These are phyloP conservation scores for Epiblema foenella DNA, from an alignment of 2,888 invertebrate species.

Conservation along the genomic window DNA sequence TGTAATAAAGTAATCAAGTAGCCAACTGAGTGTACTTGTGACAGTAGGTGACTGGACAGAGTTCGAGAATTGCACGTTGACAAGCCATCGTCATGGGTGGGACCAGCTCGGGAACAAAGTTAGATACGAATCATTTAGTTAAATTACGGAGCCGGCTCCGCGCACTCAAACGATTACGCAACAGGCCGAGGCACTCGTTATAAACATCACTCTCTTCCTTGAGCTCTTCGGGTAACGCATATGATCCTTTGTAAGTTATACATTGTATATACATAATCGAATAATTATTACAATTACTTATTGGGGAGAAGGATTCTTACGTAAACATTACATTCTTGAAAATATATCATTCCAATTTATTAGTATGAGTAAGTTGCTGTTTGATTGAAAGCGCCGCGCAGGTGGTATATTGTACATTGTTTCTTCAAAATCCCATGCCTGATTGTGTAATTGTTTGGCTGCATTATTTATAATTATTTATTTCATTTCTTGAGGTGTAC, in stretches of 20 bases:
- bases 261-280: conserved; percentile 15
- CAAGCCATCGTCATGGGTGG: conserved; percentile 85
- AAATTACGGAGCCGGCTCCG: conserved; percentile 72
- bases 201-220: conserved; percentile 31
- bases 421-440: conserved; percentile 44
- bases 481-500: conserved; percentile 66
- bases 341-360: conserved; percentile 84
- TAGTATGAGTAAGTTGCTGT: conserved; percentile 72
- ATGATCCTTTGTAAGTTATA: conserved; percentile 27
- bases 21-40: conserved; percentile 7
- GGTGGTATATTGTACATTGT: conserved; percentile 41
- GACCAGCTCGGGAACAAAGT: conserved; percentile 85
- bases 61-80: conserved; percentile 65
- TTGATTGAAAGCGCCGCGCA: conserved; percentile 47
- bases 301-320: conserved; percentile 53
- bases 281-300: conserved; percentile 12
- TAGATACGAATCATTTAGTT: conserved; percentile 81
- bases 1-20: conserved; percentile 1
- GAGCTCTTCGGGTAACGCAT: conserved; percentile 22
- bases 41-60: conserved; percentile 51
- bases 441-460: conserved; percentile 75
- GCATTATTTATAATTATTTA: conserved; percentile 70
- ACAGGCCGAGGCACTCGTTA: conserved; percentile 49
- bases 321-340: conserved; percentile 81
- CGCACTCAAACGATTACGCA: conserved; percentile 69